phyloP scores from a whole-genome alignment of 2,113 vertebrate species.

The Dicrurus megarhynchus region DNA sequence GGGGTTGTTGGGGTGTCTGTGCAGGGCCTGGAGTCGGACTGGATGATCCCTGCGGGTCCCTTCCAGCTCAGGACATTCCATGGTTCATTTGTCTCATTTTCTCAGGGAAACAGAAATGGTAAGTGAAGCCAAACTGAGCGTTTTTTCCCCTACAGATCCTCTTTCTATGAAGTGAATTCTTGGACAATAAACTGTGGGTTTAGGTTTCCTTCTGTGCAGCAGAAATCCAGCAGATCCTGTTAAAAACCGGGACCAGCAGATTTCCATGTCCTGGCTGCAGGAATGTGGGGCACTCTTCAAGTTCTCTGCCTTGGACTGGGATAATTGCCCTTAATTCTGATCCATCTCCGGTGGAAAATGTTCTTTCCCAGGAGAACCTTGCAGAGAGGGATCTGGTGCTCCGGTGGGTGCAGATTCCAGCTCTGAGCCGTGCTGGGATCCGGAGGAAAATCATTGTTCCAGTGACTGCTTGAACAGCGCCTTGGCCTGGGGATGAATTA shows the following conservation, averaged over 20 bases:
- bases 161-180: background rate
- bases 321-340: background rate
- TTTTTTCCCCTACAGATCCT: too few relatives aligned
- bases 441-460: slow-evolving; percentile 35
- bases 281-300: background rate
- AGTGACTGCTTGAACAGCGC: slow-evolving; percentile 25
- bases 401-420: background rate
- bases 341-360: background rate
- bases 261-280: background rate
- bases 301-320: background rate
- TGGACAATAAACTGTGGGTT: background rate
- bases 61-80: background rate
- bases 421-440: slow-evolving; percentile 8
- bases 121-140: background rate
- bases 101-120: background rate
- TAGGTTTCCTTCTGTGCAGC: background rate
- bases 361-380: background rate
- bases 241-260: background rate
- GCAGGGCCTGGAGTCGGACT: background rate
- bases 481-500: slow-evolving; percentile 19
- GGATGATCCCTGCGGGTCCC: background rate
- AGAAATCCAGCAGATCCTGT: background rate
- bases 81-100: background rate
- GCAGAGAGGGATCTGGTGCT: background rate
- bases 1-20: background rate